A percentile compares a stretch with the other conserved stretches of the same genome.
Evolutionary conservation across 2,113 vertebrate species (phyloP).

Genomic region (Orthonyx spaldingii): DNA sequence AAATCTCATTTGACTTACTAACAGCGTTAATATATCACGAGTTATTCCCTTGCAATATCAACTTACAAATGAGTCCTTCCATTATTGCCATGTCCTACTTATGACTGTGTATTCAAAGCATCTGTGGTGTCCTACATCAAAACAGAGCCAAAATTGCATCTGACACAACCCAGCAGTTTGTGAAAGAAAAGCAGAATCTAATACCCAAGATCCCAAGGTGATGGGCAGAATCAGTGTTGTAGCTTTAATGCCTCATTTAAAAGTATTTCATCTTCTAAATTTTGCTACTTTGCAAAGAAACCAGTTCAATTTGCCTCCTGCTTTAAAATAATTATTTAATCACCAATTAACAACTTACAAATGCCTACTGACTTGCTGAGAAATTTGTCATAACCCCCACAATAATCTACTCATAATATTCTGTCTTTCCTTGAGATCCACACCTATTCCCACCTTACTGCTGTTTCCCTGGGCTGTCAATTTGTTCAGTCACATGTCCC

Average conservation of each 20-base stretch:
- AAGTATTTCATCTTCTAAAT: not conserved
- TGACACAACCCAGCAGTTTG: not conserved
- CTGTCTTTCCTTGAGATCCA: not conserved
- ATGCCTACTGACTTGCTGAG: not conserved
- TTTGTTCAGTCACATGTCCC: not conserved
- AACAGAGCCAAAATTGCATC: not conserved
- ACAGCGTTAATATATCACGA: not conserved
- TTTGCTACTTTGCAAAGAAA: not conserved
- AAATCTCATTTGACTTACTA: not conserved
- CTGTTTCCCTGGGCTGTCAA: not conserved
- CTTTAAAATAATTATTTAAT: not conserved
- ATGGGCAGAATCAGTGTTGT: not conserved
- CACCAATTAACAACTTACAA: not conserved
- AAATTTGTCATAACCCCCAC: not conserved
- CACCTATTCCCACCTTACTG: not conserved
- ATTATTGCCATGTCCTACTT: not conserved
- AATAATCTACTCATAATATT: not conserved
- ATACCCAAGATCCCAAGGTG: not conserved
- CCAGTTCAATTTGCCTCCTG: not conserved
- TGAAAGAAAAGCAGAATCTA: not conserved
- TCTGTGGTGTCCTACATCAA: not conserved
- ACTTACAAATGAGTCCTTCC: not conserved
- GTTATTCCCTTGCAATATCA: not conserved
- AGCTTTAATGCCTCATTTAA: not conserved
- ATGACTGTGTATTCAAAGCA: not conserved